Conservation (phyloP, 2,797 vertebrate genomes). For the Poeciliopsis paucimaculata region DNA sequence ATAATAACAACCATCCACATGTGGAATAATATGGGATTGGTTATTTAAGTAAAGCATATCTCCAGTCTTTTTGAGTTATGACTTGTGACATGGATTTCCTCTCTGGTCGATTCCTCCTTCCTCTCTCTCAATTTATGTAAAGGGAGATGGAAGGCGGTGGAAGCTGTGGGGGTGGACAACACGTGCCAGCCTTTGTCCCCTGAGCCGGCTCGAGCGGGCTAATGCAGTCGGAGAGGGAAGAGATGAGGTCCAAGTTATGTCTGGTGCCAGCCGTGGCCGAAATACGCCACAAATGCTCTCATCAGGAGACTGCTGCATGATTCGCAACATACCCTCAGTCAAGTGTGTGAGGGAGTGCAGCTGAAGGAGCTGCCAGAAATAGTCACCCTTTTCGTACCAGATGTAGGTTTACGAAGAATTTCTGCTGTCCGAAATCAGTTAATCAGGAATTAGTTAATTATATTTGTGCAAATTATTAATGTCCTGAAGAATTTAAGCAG, state of each 20-base stretch:
- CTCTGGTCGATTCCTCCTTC: slow-evolving; percentile 22
- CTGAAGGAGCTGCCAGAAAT: not conserved
- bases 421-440: not conserved
- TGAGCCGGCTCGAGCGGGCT: slow-evolving; percentile 39
- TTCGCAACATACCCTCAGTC: not conserved
- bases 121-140: slow-evolving; percentile 23
- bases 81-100: slow-evolving; percentile 56
- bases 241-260: slow-evolving; percentile 36
- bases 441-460: not conserved
- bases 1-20: slow-evolving; percentile 47
- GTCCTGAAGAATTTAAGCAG: not conserved
- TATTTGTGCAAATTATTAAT: not conserved
- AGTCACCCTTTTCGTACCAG: not conserved
- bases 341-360: slow-evolving; percentile 6
- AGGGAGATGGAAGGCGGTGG: slow-evolving; percentile 26
- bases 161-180: slow-evolving; percentile 41
- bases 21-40: slow-evolving; percentile 56
- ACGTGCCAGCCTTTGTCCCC: slow-evolving; percentile 48
- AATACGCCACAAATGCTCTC: slow-evolving; percentile 45
- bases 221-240: slow-evolving; percentile 53
- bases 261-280: slow-evolving; percentile 38
- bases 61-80: slow-evolving; percentile 32
- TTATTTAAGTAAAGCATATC: slow-evolving; percentile 56
- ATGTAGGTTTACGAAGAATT: not conserved
- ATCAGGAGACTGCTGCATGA: slow-evolving; percentile 31